Percentiles rank a stretch among this genome's conserved stretches.
These are phyloP conservation scores for Acanthurus tractus DNA, from an alignment of 2,797 vertebrate species.

Conservation along the genomic window DNA sequence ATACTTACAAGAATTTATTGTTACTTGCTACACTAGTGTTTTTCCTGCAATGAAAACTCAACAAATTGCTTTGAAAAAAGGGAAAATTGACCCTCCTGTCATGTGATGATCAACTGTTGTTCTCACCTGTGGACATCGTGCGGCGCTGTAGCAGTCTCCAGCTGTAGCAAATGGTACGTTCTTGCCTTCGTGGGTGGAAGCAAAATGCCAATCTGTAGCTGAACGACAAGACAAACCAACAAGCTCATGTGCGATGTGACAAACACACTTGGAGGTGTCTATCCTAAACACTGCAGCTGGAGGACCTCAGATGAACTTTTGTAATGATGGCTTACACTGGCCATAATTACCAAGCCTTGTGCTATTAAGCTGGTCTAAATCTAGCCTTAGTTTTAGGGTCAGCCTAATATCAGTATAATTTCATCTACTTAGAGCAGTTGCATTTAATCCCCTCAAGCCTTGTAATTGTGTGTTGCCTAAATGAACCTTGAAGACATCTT, in stretches of 20 bases:
- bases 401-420: conserved; percentile 61
- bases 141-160: conserved; percentile 96
- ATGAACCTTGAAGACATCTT: conserved; percentile 81
- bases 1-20: not conserved
- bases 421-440: conserved; percentile 64
- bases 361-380: conserved; percentile 46
- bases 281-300: not conserved
- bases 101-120: conserved; percentile 1
- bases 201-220: conserved; percentile 96
- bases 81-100: not conserved
- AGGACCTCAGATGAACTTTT: conserved; percentile 39
- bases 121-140: conserved; percentile 94
- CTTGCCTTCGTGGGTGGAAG: conserved; percentile 91
- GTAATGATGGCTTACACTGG: conserved; percentile 40
- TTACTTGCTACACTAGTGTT: not conserved
- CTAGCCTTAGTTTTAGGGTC: conserved; percentile 52
- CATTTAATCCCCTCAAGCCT: conserved; percentile 64
- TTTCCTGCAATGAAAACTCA: conserved; percentile 9
- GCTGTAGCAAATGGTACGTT: conserved; percentile 94
- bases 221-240: conserved; percentile 41
- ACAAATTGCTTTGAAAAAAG: not conserved
- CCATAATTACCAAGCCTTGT: conserved; percentile 36
- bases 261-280: not conserved
- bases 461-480: conserved; percentile 69
- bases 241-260: not conserved